phyloP scores from a whole-genome alignment of 1,140 invertebrate species.

The Apis cerana region DNA sequence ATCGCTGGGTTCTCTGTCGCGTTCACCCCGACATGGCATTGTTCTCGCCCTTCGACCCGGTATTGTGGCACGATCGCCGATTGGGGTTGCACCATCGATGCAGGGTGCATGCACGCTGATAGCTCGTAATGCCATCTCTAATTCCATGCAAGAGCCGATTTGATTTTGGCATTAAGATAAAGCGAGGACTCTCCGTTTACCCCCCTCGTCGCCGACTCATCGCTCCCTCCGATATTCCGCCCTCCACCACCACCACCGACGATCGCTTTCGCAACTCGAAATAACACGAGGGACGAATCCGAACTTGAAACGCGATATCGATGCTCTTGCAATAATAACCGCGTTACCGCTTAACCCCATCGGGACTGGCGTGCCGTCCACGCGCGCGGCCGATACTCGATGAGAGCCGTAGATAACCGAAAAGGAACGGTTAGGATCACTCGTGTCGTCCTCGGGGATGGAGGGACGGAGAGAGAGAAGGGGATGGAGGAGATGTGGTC shows the following conservation, averaged over 20 bases:
- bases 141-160: conserved; percentile 80
- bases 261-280: conserved; percentile 41
- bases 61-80: conserved; percentile 73
- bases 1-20: conserved; percentile 74
- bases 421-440: background rate
- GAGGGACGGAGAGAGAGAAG: background rate
- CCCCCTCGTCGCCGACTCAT: background rate
- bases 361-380: conserved; percentile 40
- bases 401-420: conserved; percentile 1
- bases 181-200: conserved; percentile 55
- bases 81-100: conserved; percentile 68
- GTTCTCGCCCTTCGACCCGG: conserved; percentile 76
- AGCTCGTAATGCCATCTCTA: conserved; percentile 80
- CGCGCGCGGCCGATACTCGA: background rate
- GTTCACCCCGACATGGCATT: conserved; percentile 74
- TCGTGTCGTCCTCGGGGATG: background rate
- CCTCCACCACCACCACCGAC: conserved; percentile 13
- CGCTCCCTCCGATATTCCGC: conserved; percentile 1
- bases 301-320: conserved; percentile 62
- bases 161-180: conserved; percentile 82
- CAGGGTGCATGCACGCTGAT: conserved; percentile 79
- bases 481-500: background rate
- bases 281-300: conserved; percentile 52
- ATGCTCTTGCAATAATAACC: conserved; percentile 47
- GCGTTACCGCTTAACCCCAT: conserved; percentile 57